A percentile compares a stretch with the other conserved stretches of the same genome.
These are phyloP conservation scores for Hystrix brachyura DNA, from an alignment of 2,113 vertebrate species.

Conservation along the genomic window DNA sequence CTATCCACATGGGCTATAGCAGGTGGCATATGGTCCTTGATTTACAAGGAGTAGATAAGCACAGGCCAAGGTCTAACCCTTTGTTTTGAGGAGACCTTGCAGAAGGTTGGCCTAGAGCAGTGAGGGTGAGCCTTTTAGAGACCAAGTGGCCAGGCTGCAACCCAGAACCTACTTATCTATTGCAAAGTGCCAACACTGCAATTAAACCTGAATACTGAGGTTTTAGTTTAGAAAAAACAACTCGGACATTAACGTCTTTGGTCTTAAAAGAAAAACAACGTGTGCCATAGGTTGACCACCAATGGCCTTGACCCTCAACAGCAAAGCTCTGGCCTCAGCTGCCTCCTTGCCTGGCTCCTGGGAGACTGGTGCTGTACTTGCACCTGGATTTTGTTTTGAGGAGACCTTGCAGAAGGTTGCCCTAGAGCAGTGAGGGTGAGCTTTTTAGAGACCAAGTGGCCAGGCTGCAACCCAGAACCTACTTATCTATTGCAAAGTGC, in stretches of 20 bases:
- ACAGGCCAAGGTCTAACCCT: background rate
- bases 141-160: background rate
- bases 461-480: background rate
- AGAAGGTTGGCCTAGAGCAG: background rate
- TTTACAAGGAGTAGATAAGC: background rate
- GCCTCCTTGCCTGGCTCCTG: too few species aligned
- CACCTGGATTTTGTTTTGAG: background rate
- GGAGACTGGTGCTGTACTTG: background rate
- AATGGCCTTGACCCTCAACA: accelerated
- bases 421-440: background rate
- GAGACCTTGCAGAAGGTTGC: background rate
- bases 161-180: background rate
- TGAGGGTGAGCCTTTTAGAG: background rate
- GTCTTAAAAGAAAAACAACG: background rate
- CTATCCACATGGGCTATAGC: background rate
- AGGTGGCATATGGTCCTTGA: background rate
- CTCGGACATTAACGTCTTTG: background rate
- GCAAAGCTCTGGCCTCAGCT: background rate
- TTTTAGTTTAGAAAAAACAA: background rate
- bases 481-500: background rate
- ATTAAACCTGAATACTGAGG: background rate
- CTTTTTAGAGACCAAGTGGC: background rate
- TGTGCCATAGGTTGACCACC: background rate
- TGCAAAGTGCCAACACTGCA: background rate
- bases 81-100: background rate